Conservation (phyloP, 2,888 invertebrate genomes). For the Latrodectus elegans region DNA sequence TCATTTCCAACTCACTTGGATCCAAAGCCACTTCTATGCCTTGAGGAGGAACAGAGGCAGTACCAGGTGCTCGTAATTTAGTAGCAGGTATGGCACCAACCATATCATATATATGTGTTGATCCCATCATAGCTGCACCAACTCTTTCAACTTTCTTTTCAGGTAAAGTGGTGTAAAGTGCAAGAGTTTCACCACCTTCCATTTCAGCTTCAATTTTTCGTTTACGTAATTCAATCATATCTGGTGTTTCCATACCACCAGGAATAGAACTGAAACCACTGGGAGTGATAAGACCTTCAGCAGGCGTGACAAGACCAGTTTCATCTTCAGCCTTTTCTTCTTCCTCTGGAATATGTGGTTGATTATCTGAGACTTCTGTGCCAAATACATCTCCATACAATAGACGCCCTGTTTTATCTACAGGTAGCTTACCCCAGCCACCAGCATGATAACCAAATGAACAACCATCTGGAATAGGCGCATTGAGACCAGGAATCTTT, state of each 20-base stretch:
- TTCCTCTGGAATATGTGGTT: conserved; percentile 81
- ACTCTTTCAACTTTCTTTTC: conserved; percentile 94
- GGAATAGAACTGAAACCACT: conserved; percentile 93
- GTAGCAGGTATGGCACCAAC: conserved; percentile 77
- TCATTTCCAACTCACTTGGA: conserved; percentile 96
- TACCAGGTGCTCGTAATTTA: conserved; percentile 50
- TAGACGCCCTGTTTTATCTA: conserved; percentile 97
- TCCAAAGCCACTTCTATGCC: conserved; percentile 94
- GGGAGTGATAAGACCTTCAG: conserved; percentile 90
- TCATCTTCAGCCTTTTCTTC: conserved; percentile 79
- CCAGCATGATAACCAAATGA: conserved; percentile 99
- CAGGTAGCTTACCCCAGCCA: conserved; percentile 99
- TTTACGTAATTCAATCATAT: conserved; percentile 97
- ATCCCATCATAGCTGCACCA: conserved; percentile 91
- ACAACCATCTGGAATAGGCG: conserved; percentile 97
- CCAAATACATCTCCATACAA: conserved; percentile 99
- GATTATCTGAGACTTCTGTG: conserved; percentile 76
- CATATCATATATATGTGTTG: conserved; percentile 98
- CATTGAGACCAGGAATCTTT: conserved; percentile 83
- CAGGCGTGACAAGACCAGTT: conserved; percentile 92
- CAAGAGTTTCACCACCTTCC: conserved; percentile 95
- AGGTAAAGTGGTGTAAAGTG: conserved; percentile 94
- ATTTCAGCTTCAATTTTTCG: conserved; percentile 96
- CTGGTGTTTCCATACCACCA: conserved; percentile 97
- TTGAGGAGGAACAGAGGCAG: conserved; percentile 75